phyloP scores from a whole-genome alignment of 64 coral and sea anemone genomes.

The Pachyseris speciosa region DNA sequence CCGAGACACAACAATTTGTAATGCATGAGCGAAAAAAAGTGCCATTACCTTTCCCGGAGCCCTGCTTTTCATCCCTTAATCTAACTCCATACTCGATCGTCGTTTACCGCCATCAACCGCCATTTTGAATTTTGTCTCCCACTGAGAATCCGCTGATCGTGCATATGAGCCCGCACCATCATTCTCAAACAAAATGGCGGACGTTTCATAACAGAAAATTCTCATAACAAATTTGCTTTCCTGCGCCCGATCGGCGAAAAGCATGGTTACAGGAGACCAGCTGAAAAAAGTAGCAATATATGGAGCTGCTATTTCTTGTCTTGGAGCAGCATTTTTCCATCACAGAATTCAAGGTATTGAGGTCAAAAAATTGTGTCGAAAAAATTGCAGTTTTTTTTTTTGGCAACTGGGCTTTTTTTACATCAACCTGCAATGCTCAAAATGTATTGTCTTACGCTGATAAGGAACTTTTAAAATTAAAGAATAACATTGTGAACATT shows the following conservation, averaged over 20 bases:
- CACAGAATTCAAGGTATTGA: conserved; percentile 90
- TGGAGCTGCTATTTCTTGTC: conserved; percentile 78
- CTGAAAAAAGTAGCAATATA: conserved; percentile 82
- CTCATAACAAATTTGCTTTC: background rate
- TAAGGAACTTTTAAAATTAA: too few species aligned
- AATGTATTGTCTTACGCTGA: too few species aligned
- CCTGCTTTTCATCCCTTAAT: conserved; percentile 20
- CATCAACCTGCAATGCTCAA: too few species aligned
- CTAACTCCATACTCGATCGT: background rate
- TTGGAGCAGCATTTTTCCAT: conserved; percentile 86
- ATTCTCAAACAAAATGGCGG: conserved; percentile 7
- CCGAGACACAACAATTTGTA: background rate
- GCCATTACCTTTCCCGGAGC: background rate
- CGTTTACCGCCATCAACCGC: background rate
- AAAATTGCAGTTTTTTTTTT: too few species aligned
- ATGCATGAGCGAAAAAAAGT: background rate
- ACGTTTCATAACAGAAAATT: background rate
- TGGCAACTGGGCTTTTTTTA: too few species aligned
- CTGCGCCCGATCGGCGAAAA: background rate
- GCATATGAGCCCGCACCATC: background rate
- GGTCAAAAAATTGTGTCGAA: too few species aligned
- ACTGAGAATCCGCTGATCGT: background rate
- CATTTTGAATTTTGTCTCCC: conserved; percentile 22
- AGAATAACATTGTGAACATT: too few species aligned
- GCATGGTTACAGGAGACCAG: conserved; percentile 46